Evolutionary conservation across 2,797 vertebrate genomes (phyloP), one percentile per base, ranked within the genome.

Genomic region (Manis crassicaudata): DNA sequence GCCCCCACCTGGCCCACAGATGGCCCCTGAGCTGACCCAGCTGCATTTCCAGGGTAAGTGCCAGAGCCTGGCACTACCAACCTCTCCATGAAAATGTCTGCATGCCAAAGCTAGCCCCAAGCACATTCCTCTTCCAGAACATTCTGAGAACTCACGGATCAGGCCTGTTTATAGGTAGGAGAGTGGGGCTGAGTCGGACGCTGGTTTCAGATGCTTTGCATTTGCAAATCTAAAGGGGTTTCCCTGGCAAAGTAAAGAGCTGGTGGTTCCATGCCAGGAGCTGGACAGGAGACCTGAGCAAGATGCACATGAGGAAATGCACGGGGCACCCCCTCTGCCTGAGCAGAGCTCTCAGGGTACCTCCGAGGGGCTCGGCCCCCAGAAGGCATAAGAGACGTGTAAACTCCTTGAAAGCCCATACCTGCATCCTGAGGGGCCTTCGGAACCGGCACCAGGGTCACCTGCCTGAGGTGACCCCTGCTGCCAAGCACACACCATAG

Each of bases 131-230:
- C 87, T 93, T 90, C 97, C 75, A 97, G 97, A 97, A 98, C 97
- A 97, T 96, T 91, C 96, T 88, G 97, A 98, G 97, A 98, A 96
- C 97, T 96, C 97, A 96, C 37, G 90, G 96, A 73, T 81, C 87
- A 79, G 97, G 96, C 93, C 84, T 98, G 98, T 98, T 98, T 98
- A 97, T 97, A 97, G 97, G 97, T 97, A 54, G 75, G 95, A 93
- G 79, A 94, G 11, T 25, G 17, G 93, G 95, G 98, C 97, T 97
- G 98, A 96, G 94, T 46, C 94, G 97, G 98, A 97, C 89, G 89
- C 97, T 94, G 93, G 95, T 90, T 97, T 97, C 98, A 97, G 97
- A 98, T 93, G 98, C 97, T 98, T 98, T 82, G 84, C 88, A 96
- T 98, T 95, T 95, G 80, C 93, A 90, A 95, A 97, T 93, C 98